Percentiles rank a stretch among this genome's conserved stretches.
These are phyloP conservation scores for Catagonus wagneri DNA, from an alignment of 2,113 vertebrate species.

Conservation along the genomic window DNA sequence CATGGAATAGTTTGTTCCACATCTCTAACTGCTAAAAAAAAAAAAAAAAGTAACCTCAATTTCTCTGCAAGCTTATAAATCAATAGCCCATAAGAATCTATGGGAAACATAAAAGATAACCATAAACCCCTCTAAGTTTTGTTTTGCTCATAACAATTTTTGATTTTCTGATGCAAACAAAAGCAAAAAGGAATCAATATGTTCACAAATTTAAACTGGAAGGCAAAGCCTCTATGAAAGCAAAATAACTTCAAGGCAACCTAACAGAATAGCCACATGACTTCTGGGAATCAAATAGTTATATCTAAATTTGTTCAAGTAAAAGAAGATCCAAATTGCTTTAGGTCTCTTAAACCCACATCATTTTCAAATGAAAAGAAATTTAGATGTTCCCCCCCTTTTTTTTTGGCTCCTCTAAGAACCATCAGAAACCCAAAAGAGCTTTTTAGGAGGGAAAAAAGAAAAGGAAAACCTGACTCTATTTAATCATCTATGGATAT, in stretches of 20 bases:
- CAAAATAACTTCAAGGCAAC: background rate
- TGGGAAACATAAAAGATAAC: conserved; percentile 68
- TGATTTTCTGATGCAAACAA: conserved; percentile 64
- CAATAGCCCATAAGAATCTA: conserved; percentile 79
- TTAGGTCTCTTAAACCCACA: background rate
- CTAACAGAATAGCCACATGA: background rate
- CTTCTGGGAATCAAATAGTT: background rate
- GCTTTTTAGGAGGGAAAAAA: background rate
- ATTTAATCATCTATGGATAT: background rate
- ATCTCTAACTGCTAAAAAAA: conserved; percentile 63
- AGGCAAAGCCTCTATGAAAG: conserved; percentile 20
- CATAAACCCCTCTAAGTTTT: conserved; percentile 69
- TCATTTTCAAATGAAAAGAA: conserved; percentile 68
- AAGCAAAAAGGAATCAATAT: conserved; percentile 49
- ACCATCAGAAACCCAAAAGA: background rate
- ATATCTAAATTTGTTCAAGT: conserved; percentile 11
- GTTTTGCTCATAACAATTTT: conserved; percentile 70
- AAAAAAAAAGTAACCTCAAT: conserved; percentile 70
- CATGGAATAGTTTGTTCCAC: conserved; percentile 70
- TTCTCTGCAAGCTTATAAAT: conserved; percentile 76
- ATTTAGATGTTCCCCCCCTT: conserved; percentile 24
- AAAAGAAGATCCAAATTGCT: conserved; percentile 17
- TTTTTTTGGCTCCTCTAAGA: background rate
- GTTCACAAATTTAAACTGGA: conserved; percentile 37
- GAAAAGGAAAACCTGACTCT: background rate